Evolutionary conservation across 2,888 invertebrate species (phyloP).

Genomic region (Tubulanus polymorphus): DNA sequence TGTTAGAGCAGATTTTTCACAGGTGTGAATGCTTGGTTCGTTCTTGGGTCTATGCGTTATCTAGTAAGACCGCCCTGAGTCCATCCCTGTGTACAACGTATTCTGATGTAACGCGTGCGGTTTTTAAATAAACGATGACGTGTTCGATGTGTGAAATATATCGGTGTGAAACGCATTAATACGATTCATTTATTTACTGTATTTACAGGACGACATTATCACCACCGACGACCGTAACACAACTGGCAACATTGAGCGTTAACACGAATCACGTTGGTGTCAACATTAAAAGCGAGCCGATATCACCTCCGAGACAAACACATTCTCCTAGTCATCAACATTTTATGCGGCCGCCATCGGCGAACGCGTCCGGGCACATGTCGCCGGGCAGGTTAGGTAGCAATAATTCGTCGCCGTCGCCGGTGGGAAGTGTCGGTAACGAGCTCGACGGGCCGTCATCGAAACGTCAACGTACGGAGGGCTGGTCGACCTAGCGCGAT

Average conservation of each 20-base stretch:
- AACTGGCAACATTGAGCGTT: constrained; percentile 6
- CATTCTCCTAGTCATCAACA: constrained; percentile 45
- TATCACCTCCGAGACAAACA: constrained; percentile 86
- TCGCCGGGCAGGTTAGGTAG: constrained; percentile 46
- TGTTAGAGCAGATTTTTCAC: too few relatives aligned
- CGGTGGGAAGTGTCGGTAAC: constrained; percentile 34
- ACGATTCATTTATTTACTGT: too few relatives aligned
- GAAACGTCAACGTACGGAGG: constrained; percentile 86
- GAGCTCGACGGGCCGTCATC: constrained; percentile 56
- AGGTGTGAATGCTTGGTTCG: too few relatives aligned
- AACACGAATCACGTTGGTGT: constrained; percentile 46
- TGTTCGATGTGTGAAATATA: too few relatives aligned
- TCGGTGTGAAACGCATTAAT: too few relatives aligned
- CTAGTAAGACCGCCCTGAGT: too few relatives aligned
- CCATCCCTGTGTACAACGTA: too few relatives aligned
- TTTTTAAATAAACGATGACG: too few relatives aligned
- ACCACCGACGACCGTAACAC: neutral
- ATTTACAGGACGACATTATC: too few relatives aligned
- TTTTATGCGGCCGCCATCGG: constrained; percentile 58
- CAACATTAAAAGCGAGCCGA: constrained; percentile 91
- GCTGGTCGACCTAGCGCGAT: constrained; percentile 68
- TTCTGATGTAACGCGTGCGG: too few relatives aligned
- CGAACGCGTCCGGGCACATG: constrained; percentile 33
- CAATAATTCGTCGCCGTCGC: constrained; percentile 57
- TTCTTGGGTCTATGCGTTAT: too few relatives aligned